Evolutionary conservation across 2,888 invertebrate genomes (phyloP).

Genomic region (Actias luna): DNA sequence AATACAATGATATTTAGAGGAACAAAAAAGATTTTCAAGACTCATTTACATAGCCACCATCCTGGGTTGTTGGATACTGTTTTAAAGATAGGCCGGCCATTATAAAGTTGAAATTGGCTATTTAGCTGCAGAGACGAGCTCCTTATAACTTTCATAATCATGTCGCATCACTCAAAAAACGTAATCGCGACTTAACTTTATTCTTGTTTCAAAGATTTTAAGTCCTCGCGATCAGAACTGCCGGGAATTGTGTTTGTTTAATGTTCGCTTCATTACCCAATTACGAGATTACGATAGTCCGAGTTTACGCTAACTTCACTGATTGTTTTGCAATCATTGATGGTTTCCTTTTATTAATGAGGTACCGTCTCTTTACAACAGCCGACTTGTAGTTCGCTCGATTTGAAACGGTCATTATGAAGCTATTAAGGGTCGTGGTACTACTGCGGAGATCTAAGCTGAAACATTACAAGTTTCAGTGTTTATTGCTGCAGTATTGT

Average conservation of each 20-base stretch:
- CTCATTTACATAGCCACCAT: conserved; percentile 7
- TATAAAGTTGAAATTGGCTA: conserved; percentile 53
- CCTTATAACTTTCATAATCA: conserved; percentile 33
- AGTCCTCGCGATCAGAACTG: not conserved
- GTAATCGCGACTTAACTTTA: conserved; percentile 24
- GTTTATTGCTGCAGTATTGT: not conserved
- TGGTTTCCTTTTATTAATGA: not conserved
- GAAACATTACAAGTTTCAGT: not conserved
- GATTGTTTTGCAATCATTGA: not conserved
- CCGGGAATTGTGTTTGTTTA: not conserved
- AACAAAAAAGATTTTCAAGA: not conserved
- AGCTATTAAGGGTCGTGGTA: not conserved
- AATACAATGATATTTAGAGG: not conserved
- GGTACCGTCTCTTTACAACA: not conserved
- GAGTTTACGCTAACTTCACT: not conserved
- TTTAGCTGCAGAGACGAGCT: conserved; percentile 41
- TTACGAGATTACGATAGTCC: not conserved
- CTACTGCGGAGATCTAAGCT: not conserved
- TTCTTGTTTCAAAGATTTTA: conserved; percentile 1
- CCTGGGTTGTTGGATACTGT: conserved; percentile 3
- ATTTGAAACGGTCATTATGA: not conserved
- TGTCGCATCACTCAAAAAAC: conserved; percentile 37
- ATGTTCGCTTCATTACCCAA: not conserved
- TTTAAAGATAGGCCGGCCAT: conserved; percentile 37
- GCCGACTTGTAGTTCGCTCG: not conserved